Base-by-base conservation (phyloP, 2,888 invertebrate genomes). In the Frankliniella intonsa region DNA sequence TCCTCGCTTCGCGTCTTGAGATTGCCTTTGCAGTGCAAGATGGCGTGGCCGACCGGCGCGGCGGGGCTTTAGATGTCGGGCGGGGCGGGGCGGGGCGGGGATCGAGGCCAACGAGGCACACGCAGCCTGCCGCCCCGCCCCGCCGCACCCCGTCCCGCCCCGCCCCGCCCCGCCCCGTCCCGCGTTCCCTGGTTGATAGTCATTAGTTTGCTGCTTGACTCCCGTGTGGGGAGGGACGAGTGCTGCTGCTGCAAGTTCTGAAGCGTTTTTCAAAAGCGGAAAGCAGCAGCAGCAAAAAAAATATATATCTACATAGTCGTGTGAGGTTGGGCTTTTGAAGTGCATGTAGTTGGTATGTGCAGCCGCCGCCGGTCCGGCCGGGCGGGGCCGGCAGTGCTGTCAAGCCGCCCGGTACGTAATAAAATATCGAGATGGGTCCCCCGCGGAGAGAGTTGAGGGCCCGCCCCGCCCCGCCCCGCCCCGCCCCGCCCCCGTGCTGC, bases 371-470 rank as follows among this genome's bases (percentile, higher is more conserved):
- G 38, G n/a, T n/a, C n/a, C 38, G 38, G 38, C 38, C n/a, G n/a
- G n/a, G n/a, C n/a, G 51, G 51, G 10, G 51, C 62, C 69, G 12
- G 22, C 69, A 76, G 69, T 76, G 25, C 69, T 76, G 25, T 25
- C 69, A 76, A 76, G 25, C 69, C 22, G 69, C 69, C 22, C 22
- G 69, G 25, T 25, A 25, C 25, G 25, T 22, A 25, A 76, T 76
- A 76, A 76, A 76, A 76, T 76, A 76, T 76, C 69, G 69, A 22
- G 69, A 76, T 12, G 69, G 69, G 69, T 17, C 62, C 62, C 62
- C 62, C 14, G 62, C 14, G 14, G 62, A 7, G 62, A 62, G 62
- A n/a, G 62, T 14, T n/a, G 62, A 62, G 69, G 69, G 69, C 55
- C 55, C 55, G 12, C 1, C 8, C 14, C 3, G 55, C 55, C 55